A percentile compares a stretch with the other conserved stretches of the same genome.
Conservation (phyloP, 1,140 invertebrate species). For the Rhizoglyphus robini region DNA sequence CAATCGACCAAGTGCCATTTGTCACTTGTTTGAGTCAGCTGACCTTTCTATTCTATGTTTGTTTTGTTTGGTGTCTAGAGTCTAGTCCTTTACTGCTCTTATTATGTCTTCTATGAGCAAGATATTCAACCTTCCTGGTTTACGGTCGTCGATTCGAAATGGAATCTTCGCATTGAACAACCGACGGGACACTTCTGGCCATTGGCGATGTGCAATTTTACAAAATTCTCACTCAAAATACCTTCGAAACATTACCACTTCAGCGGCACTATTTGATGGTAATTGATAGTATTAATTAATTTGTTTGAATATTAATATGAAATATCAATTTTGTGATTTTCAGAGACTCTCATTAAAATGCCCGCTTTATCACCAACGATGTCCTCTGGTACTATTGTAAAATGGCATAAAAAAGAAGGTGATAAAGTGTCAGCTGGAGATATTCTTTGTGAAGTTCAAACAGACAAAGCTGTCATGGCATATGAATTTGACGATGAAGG, state of each 20-base stretch:
- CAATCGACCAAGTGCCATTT: no score
- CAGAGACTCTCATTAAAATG: slow-evolving; percentile 38
- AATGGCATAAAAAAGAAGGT: slow-evolving; percentile 47
- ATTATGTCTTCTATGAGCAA: slow-evolving; percentile 6
- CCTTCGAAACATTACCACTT: background rate
- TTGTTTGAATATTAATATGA: background rate
- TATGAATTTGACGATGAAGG: slow-evolving; percentile 47
- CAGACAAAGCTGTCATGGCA: slow-evolving; percentile 46
- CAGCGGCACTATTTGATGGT: background rate
- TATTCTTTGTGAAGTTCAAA: slow-evolving; percentile 47
- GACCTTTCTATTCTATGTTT: no score
- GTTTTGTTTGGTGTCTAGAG: no score
- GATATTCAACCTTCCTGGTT: background rate
- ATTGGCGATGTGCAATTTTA: background rate
- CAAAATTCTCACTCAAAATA: background rate
- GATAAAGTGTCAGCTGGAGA: slow-evolving; percentile 43
- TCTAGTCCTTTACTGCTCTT: no score
- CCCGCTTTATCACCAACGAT: slow-evolving; percentile 48
- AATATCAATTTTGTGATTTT: background rate
- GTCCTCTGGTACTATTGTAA: slow-evolving; percentile 46
- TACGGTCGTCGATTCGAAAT: background rate
- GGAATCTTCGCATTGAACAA: background rate
- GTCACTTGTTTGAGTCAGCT: no score
- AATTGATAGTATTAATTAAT: no score
- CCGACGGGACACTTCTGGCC: no score